Evolutionary conservation across 37 sponge, comb jelly and placozoan genomes (phyloP), one percentile per base, ranked within the genome.

Genomic region (Hexactinellida sp.): DNA sequence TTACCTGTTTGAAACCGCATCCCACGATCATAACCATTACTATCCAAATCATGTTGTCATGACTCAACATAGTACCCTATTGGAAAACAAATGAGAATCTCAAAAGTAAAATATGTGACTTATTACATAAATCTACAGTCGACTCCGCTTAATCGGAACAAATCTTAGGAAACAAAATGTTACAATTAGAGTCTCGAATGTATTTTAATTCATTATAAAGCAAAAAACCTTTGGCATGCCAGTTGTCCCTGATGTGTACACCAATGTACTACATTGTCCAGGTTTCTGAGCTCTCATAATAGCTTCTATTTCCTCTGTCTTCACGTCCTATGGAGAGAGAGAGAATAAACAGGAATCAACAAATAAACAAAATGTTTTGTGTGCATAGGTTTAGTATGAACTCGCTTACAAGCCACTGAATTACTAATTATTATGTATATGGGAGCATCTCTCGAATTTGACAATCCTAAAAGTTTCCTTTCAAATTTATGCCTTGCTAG

Each of bases 201-300:
- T n/a, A n/a, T n/a, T n/a, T n/a, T n/a, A n/a, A n/a, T n/a, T n/a
- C n/a, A n/a, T n/a, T n/a, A n/a, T n/a, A n/a, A n/a, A n/a, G n/a
- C n/a, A n/a, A n/a, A n/a, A 39, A 38, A 90, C 93, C 93, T 94
- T 94, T 24, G 95, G 95, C n/a, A 86, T 83, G 0, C 95, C 95
- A 32, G 95, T 94, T 82, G 95, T 94, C 28, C 97, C 97, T 36
- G 93, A 93, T 38, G 97, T 96, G 84, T 96, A 96, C 38, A 96
- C 93, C 28, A 96, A 90, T 10, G 88, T 41, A 47, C 88, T 89
- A 88, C 94, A 93, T 84, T 93, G 88, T 30, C 92, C 93, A 1
- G 96, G 92, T 86, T 90, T 91, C 88, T 93, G 93, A 0, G 85
- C 3, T 63, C 19, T 21, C 34, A 63, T 63, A 21, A 63, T n/a